A percentile compares a stretch with the other conserved stretches of the same genome.
phyloP scores from a whole-genome alignment of 2,113 vertebrate species.

The Salvelinus namaycush region DNA sequence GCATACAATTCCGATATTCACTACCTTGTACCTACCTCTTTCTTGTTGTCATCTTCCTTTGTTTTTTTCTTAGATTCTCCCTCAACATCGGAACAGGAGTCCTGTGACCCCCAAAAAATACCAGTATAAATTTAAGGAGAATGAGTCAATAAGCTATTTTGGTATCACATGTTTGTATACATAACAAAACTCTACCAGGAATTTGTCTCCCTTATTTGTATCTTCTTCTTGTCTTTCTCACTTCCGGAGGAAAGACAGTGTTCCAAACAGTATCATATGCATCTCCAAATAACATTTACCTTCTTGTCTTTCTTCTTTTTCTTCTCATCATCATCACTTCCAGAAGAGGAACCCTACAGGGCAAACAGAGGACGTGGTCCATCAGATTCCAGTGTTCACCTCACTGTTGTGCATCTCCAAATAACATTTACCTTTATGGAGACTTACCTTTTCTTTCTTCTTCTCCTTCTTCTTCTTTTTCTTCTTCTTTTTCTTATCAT shows the following conservation, averaged over 20 bases:
- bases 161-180: background rate
- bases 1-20: too few species aligned
- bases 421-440: background rate
- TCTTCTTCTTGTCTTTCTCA: background rate
- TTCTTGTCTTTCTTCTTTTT: background rate
- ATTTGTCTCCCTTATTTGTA: background rate
- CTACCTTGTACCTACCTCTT: background rate
- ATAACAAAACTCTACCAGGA: background rate
- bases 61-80: background rate
- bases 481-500: conserved; percentile 11
- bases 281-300: background rate
- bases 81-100: background rate
- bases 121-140: too few species aligned
- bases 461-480: background rate
- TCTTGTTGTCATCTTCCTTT: background rate
- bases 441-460: background rate
- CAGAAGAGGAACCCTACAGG: conserved; percentile 5
- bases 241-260: background rate
- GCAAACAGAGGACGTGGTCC: too few species aligned
- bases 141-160: background rate
- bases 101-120: background rate
- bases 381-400: too few species aligned
- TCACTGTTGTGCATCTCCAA: too few species aligned
- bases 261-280: background rate
- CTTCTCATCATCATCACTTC: conserved; percentile 2